phyloP scores from a whole-genome alignment of 2,113 vertebrate species.

The Salminus brasiliensis region DNA sequence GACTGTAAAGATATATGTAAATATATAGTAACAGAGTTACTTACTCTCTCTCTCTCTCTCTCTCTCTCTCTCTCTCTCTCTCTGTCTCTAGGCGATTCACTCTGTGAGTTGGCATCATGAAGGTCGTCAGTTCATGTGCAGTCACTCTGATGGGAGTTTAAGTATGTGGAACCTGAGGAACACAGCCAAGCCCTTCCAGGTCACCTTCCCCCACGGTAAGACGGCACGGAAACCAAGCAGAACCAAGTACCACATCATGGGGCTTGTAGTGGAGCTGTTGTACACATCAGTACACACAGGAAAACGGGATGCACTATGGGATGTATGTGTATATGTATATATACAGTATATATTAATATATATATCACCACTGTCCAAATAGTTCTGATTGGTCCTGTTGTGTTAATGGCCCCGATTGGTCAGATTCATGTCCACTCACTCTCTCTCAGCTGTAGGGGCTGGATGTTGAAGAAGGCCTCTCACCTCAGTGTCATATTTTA shows the following conservation, averaged over 20 bases:
- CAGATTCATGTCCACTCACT: too few species aligned
- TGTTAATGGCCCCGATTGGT: too few species aligned
- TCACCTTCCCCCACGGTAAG: constrained; percentile 97
- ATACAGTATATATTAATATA: too few species aligned
- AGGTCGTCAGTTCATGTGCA: constrained; percentile 98
- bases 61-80: constrained; percentile 7
- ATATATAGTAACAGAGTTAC: background rate
- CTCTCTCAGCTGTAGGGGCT: too few species aligned
- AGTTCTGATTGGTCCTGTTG: too few species aligned
- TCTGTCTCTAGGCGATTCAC: constrained; percentile 87
- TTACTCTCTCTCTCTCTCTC: background rate
- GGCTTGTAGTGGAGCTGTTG: too few species aligned
- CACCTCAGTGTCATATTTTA: background rate
- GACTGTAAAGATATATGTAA: background rate
- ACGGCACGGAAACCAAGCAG: background rate
- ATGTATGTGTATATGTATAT: too few species aligned
- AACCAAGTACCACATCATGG: background rate
- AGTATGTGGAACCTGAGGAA: constrained; percentile 94
- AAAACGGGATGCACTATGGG: too few species aligned
- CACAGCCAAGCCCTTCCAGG: constrained; percentile 92
- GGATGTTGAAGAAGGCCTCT: too few species aligned
- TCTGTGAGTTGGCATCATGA: constrained; percentile 98
- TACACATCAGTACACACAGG: too few species aligned
- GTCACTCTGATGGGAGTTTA: constrained; percentile 97
- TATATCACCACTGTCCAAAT: too few species aligned